Evolutionary conservation across 2,797 vertebrate genomes (phyloP).

Genomic region (Passerculus sandwichensis): DNA sequence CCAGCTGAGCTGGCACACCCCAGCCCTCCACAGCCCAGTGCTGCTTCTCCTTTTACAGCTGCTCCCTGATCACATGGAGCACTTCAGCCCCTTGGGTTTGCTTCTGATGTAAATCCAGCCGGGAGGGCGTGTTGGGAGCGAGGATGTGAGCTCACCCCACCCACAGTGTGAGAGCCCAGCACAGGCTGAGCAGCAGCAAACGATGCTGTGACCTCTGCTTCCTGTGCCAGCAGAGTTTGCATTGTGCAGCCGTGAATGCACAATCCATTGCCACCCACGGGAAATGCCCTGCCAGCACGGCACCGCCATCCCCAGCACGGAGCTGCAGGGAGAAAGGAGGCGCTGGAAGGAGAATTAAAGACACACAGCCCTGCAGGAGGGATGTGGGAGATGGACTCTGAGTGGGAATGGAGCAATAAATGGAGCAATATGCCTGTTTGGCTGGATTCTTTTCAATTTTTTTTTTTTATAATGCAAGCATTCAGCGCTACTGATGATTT

Average conservation of each 20-base stretch:
- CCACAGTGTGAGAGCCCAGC: neutral
- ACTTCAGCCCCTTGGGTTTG: neutral
- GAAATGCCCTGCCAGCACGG: neutral
- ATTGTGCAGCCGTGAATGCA: neutral
- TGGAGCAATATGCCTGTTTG: neutral
- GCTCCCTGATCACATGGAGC: neutral
- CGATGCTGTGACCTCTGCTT: neutral
- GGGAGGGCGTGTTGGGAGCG: accelerated
- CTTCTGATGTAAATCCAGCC: neutral
- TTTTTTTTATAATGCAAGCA: neutral
- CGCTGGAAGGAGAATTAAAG: neutral
- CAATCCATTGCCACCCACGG: conserved; percentile 6
- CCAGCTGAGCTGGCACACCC: neutral
- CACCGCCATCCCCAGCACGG: neutral
- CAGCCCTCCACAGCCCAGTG: neutral
- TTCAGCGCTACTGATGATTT: neutral
- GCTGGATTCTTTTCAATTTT: neutral
- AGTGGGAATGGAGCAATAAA: neutral
- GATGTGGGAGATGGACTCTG: neutral
- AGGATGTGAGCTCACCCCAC: neutral
- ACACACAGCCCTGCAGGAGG: neutral
- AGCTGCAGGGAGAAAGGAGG: neutral
- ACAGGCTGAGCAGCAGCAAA: neutral
- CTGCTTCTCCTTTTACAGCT: neutral
- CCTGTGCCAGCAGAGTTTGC: neutral